Evolutionary conservation across 2,113 vertebrate genomes (phyloP), one percentile per base, ranked within the genome.

Genomic region (Zosterops pallidus): DNA sequence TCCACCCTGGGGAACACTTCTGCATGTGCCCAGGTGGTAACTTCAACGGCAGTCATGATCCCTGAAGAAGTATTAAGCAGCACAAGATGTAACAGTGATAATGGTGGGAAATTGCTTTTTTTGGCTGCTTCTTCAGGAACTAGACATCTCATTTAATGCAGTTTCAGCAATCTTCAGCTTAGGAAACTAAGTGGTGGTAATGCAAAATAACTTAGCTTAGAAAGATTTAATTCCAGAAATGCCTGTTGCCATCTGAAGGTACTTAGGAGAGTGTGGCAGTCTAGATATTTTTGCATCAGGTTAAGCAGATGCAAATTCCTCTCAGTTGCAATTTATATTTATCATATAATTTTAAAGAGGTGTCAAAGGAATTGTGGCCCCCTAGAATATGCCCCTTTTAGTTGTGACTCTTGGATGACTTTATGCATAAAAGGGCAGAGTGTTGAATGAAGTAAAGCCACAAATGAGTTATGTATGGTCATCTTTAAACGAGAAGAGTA

Each of bases 351-450:
- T 91, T 91, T 71, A 76, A 95, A 91, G 57, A 87, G n/a, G 53
- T 23, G 50, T 72, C 77, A 86, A 84, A 92, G 83, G 88, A 96
- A 76, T 75, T 84, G 74, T 53, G 56, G 77, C n/a, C 41, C 62
- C 74, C 39, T 89, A 72, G 72, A 89, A 89, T 64, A 44, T 57
- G 56, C 31, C 28, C 62, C 71, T 85, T 79, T 91, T 62, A 79
- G 46, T 37, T 86, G 55, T 92, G 89, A 95, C 78, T 95, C 90
- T 91, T 91, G 91, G 91, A 95, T 92, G 89, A 95, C 89, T 95
- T 79, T 50, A 59, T 50, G 29, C 53, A 57, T 53, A 55, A 57
- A 94, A 92, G 65, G 50, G 41, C 53, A 87, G 59, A 22, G 53
- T 82, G 69, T 89, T 7, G 22, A 85, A 3, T 92, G 88, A 95